A percentile compares a stretch with the other conserved stretches of the same genome.
These are phyloP conservation scores for Pseudorasbora parva DNA, from an alignment of 2,113 vertebrate species.

Conservation along the genomic window DNA sequence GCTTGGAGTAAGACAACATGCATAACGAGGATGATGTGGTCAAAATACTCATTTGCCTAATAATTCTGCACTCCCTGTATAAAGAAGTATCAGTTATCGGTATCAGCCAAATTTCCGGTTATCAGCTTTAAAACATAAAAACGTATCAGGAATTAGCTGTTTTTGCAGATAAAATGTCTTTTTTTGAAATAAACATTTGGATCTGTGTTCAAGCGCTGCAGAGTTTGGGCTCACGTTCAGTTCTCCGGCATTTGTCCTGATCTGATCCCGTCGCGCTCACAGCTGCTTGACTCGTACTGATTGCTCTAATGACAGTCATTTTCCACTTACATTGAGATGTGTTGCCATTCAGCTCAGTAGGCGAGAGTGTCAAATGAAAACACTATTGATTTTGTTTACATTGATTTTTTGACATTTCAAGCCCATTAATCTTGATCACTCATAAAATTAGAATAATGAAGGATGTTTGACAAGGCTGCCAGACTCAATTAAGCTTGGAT, in stretches of 20 bases:
- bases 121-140: too few relatives aligned
- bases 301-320: conserved; percentile 39
- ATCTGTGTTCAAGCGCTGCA: background rate
- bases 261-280: conserved; percentile 1
- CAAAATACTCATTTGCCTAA: too few relatives aligned
- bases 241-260: background rate
- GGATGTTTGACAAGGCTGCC: conserved; percentile 22
- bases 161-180: background rate
- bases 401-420: conserved; percentile 28
- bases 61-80: too few relatives aligned
- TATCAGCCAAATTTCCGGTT: too few relatives aligned
- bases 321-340: conserved; percentile 32
- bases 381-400: conserved; percentile 28
- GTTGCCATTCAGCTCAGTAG: background rate
- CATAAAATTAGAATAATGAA: conserved; percentile 40
- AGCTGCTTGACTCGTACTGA: conserved; percentile 10
- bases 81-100: too few relatives aligned
- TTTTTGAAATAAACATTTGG: background rate
- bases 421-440: conserved; percentile 45
- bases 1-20: too few relatives aligned
- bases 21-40: too few relatives aligned
- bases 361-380: conserved; percentile 3
- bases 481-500: conserved; percentile 15
- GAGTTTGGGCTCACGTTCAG: too few relatives aligned
- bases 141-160: too few relatives aligned